Evolutionary conservation across 2,113 vertebrate species (phyloP).

Genomic region (Anguilla rostrata): DNA sequence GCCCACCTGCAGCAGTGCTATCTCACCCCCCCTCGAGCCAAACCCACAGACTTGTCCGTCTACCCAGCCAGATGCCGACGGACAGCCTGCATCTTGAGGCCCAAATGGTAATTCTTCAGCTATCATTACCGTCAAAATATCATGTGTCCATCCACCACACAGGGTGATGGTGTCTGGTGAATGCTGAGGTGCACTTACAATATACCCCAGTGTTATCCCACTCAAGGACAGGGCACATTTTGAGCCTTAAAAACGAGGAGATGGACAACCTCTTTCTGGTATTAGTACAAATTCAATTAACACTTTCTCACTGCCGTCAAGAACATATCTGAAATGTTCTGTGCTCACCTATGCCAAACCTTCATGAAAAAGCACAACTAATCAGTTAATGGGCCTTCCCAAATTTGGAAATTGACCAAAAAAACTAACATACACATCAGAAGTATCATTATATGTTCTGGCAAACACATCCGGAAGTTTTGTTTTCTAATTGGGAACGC

Average conservation of each 20-base stretch:
- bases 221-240: background rate
- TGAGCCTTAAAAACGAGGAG: background rate
- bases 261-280: background rate
- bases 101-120: constrained; percentile 2
- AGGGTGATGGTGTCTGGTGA: background rate
- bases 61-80: constrained; percentile 12
- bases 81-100: too few relatives aligned
- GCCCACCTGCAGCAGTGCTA: too few relatives aligned
- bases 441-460: too few relatives aligned
- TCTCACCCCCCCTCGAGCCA: constrained; percentile 23
- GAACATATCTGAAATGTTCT: background rate
- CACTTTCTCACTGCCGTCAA: background rate
- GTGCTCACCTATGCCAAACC: background rate
- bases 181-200: background rate
- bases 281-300: background rate
- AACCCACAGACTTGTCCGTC: background rate
- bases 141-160: background rate
- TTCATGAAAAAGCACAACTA: background rate
- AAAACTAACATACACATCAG: constrained; percentile 11
- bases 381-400: background rate
- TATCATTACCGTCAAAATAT: background rate
- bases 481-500: background rate
- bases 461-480: constrained; percentile 31
- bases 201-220: background rate
- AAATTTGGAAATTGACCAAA: constrained; percentile 13